Conservation (phyloP, 2,888 invertebrate species). For the Drosophila lutescens region DNA sequence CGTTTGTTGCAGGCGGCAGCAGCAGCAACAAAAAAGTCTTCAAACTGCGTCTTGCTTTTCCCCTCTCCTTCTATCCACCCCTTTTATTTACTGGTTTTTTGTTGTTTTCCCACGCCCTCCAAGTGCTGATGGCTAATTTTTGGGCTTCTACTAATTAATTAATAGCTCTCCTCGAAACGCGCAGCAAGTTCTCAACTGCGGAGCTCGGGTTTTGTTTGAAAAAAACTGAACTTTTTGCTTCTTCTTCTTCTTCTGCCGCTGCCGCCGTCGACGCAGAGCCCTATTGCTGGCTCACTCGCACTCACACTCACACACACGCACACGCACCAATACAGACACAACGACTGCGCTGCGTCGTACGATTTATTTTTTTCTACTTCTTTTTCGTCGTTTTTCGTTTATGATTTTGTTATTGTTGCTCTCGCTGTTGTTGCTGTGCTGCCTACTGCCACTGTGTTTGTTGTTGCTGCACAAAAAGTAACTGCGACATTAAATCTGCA, state of each 20-base stretch:
- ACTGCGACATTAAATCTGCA: slow-evolving; percentile 74
- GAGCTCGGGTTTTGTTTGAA: slow-evolving; percentile 61
- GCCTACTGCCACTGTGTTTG: slow-evolving; percentile 31
- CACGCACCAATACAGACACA: slow-evolving; percentile 44
- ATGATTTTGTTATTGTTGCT: slow-evolving; percentile 49
- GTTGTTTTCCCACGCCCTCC: slow-evolving; percentile 40
- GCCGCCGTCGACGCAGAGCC: slow-evolving; percentile 38
- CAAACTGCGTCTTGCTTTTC: slow-evolving; percentile 65
- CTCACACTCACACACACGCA: slow-evolving; percentile 55
- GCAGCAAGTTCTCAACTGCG: slow-evolving; percentile 68
- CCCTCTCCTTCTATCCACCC: slow-evolving; percentile 3
- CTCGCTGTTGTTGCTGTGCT: slow-evolving; percentile 31
- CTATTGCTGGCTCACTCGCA: slow-evolving; percentile 68
- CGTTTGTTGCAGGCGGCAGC: slow-evolving; percentile 64
- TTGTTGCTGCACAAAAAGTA: slow-evolving; percentile 71
- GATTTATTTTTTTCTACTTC: slow-evolving; percentile 48
- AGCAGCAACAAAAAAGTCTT: slow-evolving; percentile 58
- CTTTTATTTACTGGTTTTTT: background rate
- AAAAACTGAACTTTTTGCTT: slow-evolving; percentile 25
- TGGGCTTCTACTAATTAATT: slow-evolving; percentile 2
- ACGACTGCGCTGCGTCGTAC: slow-evolving; percentile 63
- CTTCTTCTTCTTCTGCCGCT: slow-evolving; percentile 46
- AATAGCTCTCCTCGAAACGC: slow-evolving; percentile 51
- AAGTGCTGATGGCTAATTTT: slow-evolving; percentile 4
- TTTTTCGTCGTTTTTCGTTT: slow-evolving; percentile 51